Evolutionary conservation across 1,140 invertebrate species (phyloP).

Genomic region (Megathymus violae): DNA sequence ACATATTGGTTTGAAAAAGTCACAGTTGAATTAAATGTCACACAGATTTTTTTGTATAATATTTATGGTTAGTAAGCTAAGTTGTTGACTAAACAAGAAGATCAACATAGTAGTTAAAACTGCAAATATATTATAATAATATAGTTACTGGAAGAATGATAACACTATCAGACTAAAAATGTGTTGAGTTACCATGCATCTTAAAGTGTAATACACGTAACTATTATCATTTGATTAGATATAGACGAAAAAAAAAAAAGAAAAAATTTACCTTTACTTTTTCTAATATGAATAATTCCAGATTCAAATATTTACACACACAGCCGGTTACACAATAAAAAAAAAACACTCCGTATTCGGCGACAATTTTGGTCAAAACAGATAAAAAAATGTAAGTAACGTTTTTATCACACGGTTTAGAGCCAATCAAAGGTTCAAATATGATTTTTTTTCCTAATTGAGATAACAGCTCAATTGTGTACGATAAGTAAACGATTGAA

Average conservation of each 20-base stretch:
- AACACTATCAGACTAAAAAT: slow-evolving; percentile 28
- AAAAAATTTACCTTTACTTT: slow-evolving; percentile 20
- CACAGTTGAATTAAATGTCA: too few species aligned
- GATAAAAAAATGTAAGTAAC: slow-evolving; percentile 21
- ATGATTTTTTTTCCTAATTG: slow-evolving; percentile 72
- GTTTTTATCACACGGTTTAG: slow-evolving; percentile 69
- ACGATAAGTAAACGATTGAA: slow-evolving; percentile 66
- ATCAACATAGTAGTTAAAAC: slow-evolving; percentile 12
- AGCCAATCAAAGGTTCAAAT: slow-evolving; percentile 79
- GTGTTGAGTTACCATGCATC: slow-evolving; percentile 20
- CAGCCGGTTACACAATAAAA: slow-evolving; percentile 41
- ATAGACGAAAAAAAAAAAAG: slow-evolving; percentile 21
- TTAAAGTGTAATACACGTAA: slow-evolving; percentile 12
- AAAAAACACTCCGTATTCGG: slow-evolving; percentile 24
- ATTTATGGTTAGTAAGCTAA: background rate
- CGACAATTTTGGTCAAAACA: slow-evolving; percentile 30
- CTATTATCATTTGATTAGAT: slow-evolving; percentile 29
- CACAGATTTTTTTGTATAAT: too few species aligned
- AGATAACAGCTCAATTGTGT: slow-evolving; percentile 76
- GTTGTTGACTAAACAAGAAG: background rate
- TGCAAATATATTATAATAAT: slow-evolving; percentile 9
- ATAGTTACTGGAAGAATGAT: slow-evolving; percentile 15
- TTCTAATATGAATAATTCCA: slow-evolving; percentile 17
- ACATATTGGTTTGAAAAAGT: too few species aligned
- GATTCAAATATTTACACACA: slow-evolving; percentile 19